Percentiles rank a stretch among this genome's conserved stretches.
These are phyloP conservation scores for Hypotaenidia okinawae DNA, from an alignment of 2,797 vertebrate genomes.

Conservation along the genomic window DNA sequence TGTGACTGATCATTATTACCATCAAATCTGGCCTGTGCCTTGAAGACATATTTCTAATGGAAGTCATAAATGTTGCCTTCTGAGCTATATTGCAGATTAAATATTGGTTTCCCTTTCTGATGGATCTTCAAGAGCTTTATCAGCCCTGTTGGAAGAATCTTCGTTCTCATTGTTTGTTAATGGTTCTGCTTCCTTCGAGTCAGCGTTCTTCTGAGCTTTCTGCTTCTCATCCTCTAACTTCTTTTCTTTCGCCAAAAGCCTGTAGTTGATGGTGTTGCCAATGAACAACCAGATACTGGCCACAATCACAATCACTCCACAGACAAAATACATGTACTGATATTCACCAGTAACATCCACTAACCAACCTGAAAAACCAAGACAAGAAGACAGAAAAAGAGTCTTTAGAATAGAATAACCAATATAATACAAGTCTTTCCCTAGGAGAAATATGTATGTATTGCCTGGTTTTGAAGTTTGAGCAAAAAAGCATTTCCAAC, in stretches of 20 bases:
- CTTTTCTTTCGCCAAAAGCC: conserved; percentile 88
- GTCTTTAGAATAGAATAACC: neutral
- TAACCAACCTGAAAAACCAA: conserved; percentile 87
- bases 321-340: conserved; percentile 93
- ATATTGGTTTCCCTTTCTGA: conserved; percentile 95
- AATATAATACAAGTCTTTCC: neutral
- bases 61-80: conserved; percentile 60
- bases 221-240: conserved; percentile 79
- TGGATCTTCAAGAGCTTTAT: conserved; percentile 64
- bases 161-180: conserved; percentile 70
- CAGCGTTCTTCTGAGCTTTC: conserved; percentile 64
- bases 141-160: conserved; percentile 60
- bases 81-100: conserved; percentile 70
- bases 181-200: conserved; percentile 76
- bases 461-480: neutral
- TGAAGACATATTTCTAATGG: conserved; percentile 49
- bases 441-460: neutral
- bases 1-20: conserved; percentile 51
- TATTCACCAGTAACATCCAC: conserved; percentile 92
- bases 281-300: conserved; percentile 93
- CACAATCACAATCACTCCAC: conserved; percentile 86
- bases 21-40: conserved; percentile 56
- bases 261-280: conserved; percentile 94
- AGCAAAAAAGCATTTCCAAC: neutral
- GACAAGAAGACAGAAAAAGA: neutral